Percentiles rank a stretch among this genome's conserved stretches.
Conservation (phyloP, 1,140 invertebrate species). For the Ceratitis capitata region DNA sequence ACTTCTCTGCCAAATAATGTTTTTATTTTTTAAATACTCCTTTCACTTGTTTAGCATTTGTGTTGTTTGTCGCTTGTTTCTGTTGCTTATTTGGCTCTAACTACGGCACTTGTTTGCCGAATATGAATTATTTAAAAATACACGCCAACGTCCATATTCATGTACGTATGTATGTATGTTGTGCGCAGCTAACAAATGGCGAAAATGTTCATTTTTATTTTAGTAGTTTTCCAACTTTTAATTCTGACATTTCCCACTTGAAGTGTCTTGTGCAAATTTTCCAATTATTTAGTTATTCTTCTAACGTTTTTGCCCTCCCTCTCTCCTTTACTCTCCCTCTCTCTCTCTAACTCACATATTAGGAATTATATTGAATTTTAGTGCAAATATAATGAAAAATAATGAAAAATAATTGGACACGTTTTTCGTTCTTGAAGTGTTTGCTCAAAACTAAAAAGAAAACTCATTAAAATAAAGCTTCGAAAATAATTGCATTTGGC, state of each 20-base stretch:
- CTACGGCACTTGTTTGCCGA: neutral
- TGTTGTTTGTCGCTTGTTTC: neutral
- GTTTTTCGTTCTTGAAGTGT: neutral
- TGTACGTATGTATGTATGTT: neutral
- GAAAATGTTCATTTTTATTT: neutral
- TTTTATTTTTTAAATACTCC: neutral
- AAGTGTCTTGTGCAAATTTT: neutral
- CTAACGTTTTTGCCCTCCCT: too few relatives aligned
- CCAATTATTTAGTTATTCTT: neutral
- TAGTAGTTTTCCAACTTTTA: neutral
- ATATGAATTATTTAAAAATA: neutral
- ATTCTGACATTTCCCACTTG: neutral
- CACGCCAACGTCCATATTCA: too few relatives aligned
- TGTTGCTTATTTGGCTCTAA: neutral
- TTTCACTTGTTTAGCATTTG: neutral
- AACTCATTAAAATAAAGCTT: neutral
- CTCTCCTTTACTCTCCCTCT: too few relatives aligned
- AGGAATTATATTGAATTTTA: neutral
- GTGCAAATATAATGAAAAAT: too few relatives aligned
- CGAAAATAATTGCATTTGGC: neutral
- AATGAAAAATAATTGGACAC: conserved; percentile 10
- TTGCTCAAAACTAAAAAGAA: neutral
- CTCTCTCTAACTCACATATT: too few relatives aligned
- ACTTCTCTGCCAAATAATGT: too few relatives aligned
- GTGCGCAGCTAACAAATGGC: too few relatives aligned